phyloP scores from a whole-genome alignment of 1,140 invertebrate genomes.

The Mamestra configurata region DNA sequence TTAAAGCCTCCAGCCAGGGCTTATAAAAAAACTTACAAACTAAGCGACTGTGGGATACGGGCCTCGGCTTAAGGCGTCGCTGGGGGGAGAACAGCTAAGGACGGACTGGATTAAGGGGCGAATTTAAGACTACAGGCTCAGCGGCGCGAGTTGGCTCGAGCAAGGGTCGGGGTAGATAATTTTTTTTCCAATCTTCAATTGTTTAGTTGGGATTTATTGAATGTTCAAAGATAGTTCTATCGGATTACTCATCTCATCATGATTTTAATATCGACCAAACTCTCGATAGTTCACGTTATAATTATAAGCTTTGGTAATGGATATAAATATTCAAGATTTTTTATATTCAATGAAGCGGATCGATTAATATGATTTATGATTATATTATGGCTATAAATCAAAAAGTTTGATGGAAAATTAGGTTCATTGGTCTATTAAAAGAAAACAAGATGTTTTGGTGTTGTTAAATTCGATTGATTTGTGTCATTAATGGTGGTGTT shows the following conservation, averaged over 20 bases:
- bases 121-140: no score
- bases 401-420: neutral
- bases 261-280: neutral
- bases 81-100: no score
- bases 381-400: slow-evolving; percentile 1
- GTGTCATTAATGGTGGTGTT: slow-evolving; percentile 1
- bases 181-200: no score
- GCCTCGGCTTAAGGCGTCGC: no score
- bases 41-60: no score
- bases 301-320: neutral
- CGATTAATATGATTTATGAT: slow-evolving; percentile 29
- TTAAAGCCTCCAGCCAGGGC: no score
- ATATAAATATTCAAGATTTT: slow-evolving; percentile 27
- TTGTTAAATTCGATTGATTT: slow-evolving; percentile 2
- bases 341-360: slow-evolving; percentile 17
- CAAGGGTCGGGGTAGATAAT: no score
- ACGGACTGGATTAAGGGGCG: no score
- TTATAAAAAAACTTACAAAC: no score
- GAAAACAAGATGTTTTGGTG: slow-evolving; percentile 16
- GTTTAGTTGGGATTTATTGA: no score
- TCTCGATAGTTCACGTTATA: neutral
- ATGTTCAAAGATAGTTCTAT: no score
- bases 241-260: neutral
- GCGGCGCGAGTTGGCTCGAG: no score
- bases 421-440: slow-evolving; percentile 16